These are phyloP conservation scores for Dicranocentrus wangi DNA, from an alignment of 2,888 invertebrate genomes.

Conservation along the genomic window DNA sequence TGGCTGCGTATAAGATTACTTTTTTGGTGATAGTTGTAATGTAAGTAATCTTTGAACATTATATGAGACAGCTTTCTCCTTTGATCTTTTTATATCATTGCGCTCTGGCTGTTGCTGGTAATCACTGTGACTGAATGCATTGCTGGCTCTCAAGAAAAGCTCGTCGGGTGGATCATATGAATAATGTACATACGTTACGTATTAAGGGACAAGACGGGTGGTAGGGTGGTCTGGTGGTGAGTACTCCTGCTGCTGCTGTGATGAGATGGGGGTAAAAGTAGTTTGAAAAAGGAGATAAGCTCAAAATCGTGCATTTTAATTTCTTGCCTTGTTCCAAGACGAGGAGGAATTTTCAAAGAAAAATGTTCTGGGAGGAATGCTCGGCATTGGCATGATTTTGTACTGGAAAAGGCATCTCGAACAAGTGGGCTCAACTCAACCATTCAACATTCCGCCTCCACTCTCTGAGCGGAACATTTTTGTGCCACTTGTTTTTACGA, in stretches of 20 bases:
- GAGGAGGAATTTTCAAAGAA: neutral
- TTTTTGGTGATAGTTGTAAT: slow-evolving; percentile 47
- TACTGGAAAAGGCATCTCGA: neutral
- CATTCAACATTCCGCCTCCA: too few species aligned
- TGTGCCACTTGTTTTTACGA: too few species aligned
- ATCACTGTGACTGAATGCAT: slow-evolving; percentile 48
- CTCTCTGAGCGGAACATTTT: too few species aligned
- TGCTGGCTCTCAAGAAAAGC: slow-evolving; percentile 45
- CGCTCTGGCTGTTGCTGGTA: slow-evolving; percentile 37
- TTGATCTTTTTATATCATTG: slow-evolving; percentile 62
- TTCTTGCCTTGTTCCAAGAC: slow-evolving; percentile 16
- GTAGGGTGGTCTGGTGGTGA: too few species aligned
- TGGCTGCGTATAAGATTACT: slow-evolving; percentile 45
- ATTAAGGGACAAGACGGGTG: too few species aligned
- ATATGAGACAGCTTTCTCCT: slow-evolving; percentile 62
- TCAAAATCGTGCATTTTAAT: slow-evolving; percentile 41
- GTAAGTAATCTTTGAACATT: slow-evolving; percentile 61
- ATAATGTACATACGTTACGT: neutral
- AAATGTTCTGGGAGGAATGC: neutral
- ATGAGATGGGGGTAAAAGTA: neutral
- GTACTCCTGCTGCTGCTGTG: too few species aligned
- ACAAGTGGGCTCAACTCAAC: too few species aligned
- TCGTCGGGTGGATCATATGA: neutral
- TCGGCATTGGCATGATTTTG: too few species aligned
- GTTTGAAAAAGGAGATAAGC: neutral